Conservation (phyloP, 2,797 vertebrate species). For the Bovichtus diacanthus region DNA sequence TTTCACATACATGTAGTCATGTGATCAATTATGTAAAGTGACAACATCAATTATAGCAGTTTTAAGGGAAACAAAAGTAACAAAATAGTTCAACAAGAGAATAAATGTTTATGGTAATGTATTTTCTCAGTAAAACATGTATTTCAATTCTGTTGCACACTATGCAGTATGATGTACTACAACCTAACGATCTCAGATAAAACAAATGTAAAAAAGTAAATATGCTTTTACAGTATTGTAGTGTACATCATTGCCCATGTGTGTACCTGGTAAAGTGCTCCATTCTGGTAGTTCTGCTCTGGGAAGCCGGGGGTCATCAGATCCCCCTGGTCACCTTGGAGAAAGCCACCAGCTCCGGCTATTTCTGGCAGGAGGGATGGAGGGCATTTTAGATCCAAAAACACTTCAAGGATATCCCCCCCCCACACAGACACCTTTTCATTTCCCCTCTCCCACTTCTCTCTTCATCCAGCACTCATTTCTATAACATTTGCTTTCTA, state of each 20-base stretch:
- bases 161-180: neutral
- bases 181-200: constrained; percentile 2
- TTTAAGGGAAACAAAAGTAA: neutral
- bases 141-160: neutral
- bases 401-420: constrained; percentile 59
- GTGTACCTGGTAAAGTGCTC: constrained; percentile 84
- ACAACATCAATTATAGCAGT: neutral
- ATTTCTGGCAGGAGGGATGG: constrained; percentile 80
- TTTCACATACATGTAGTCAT: neutral
- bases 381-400: constrained; percentile 67
- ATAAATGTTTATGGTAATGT: neutral
- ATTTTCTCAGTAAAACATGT: neutral
- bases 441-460: constrained; percentile 17
- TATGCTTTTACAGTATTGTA: neutral
- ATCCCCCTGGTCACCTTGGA: constrained; percentile 84
- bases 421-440: constrained; percentile 18
- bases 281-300: constrained; percentile 74
- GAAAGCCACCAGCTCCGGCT: constrained; percentile 83
- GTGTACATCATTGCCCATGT: constrained; percentile 17
- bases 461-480: constrained; percentile 3
- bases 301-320: constrained; percentile 83
- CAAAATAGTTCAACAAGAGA: neutral
- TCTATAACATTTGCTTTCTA: constrained; percentile 59
- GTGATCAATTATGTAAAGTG: neutral
- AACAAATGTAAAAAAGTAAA: no score